Conservation (phyloP, 2,888 invertebrate species). For the Andrena camellia region DNA sequence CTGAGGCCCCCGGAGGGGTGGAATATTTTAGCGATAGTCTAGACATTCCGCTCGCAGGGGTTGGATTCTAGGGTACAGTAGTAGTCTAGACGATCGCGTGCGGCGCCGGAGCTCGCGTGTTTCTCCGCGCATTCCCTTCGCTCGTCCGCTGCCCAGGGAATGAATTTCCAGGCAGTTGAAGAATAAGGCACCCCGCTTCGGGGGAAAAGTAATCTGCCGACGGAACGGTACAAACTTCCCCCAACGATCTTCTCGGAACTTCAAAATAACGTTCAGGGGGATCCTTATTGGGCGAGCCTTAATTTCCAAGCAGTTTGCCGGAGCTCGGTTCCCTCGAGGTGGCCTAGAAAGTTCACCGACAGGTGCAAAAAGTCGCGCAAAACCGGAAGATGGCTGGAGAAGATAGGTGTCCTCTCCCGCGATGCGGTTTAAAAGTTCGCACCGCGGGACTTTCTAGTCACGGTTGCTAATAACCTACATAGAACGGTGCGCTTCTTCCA, state of each 20-base stretch:
- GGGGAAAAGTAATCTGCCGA: neutral
- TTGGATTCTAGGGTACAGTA: slow-evolving; percentile 35
- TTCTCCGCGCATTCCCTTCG: neutral
- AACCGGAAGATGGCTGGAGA: slow-evolving; percentile 36
- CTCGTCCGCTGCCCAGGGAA: slow-evolving; percentile 8
- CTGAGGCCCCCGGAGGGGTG: neutral
- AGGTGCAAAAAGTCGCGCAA: slow-evolving; percentile 56
- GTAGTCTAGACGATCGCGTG: slow-evolving; percentile 69
- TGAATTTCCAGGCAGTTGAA: slow-evolving; percentile 14
- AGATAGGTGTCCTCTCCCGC: slow-evolving; percentile 53
- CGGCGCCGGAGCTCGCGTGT: slow-evolving; percentile 66
- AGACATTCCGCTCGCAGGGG: neutral
- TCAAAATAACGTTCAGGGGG: neutral
- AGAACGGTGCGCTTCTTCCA: neutral
- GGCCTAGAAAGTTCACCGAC: slow-evolving; percentile 42
- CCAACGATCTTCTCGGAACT: neutral
- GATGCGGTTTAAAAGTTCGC: slow-evolving; percentile 60
- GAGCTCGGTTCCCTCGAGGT: neutral
- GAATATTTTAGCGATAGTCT: slow-evolving; percentile 11
- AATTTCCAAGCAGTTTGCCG: neutral
- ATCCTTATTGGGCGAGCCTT: neutral
- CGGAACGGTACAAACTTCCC: neutral
- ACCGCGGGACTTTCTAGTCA: slow-evolving; percentile 54
- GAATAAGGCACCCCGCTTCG: neutral
- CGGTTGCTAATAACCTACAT: slow-evolving; percentile 44